Percentiles rank a stretch among this genome's conserved stretches.
Conservation (phyloP, 1,140 invertebrate species). For the Trissolcus basalis region DNA sequence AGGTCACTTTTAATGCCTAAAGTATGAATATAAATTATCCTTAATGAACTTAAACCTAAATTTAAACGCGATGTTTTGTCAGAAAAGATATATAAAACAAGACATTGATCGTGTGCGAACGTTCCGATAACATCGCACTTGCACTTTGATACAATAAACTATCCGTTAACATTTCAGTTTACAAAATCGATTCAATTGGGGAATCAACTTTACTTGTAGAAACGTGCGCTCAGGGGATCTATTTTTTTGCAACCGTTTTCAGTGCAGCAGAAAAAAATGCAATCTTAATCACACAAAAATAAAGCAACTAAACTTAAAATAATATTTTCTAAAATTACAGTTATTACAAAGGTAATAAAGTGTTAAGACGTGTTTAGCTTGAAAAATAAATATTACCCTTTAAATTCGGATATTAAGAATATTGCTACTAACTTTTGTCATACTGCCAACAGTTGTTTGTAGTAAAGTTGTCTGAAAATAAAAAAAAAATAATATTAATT, state of each 20-base stretch:
- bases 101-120: slow-evolving; percentile 68
- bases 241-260: slow-evolving; percentile 26
- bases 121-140: slow-evolving; percentile 61
- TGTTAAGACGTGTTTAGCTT: neutral
- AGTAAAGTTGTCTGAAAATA: slow-evolving; percentile 58
- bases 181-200: too few relatives aligned
- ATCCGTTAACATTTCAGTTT: too few relatives aligned
- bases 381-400: slow-evolving; percentile 3
- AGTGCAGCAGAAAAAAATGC: too few relatives aligned
- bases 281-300: too few relatives aligned
- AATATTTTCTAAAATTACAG: neutral
- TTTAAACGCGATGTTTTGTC: slow-evolving; percentile 62
- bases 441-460: slow-evolving; percentile 60
- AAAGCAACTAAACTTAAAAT: too few relatives aligned
- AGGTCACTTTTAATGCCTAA: slow-evolving; percentile 55
- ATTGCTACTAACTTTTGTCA: slow-evolving; percentile 56
- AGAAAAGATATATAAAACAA: slow-evolving; percentile 61
- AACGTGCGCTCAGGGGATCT: too few relatives aligned
- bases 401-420: slow-evolving; percentile 22
- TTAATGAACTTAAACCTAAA: slow-evolving; percentile 62
- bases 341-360: neutral
- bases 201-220: too few relatives aligned
- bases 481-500: slow-evolving; percentile 49
- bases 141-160: slow-evolving; percentile 16
- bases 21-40: slow-evolving; percentile 58